phyloP scores from a whole-genome alignment of 30 jellyfish, hydroid and myxozoan genomes.

The Morbakka virulenta region DNA sequence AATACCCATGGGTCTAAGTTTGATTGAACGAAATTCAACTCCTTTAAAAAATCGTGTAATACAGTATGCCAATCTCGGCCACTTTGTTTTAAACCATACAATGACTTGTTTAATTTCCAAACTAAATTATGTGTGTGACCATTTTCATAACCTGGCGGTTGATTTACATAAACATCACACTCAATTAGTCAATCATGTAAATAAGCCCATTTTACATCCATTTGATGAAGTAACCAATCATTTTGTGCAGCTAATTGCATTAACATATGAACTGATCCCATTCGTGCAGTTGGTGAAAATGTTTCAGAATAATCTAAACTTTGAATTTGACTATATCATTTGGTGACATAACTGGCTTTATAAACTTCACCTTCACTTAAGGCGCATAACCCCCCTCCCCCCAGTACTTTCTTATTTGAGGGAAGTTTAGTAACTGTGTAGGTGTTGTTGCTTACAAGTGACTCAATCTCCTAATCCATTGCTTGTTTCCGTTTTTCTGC shows the following conservation, averaged over 20 bases:
- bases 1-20: constrained; percentile 56
- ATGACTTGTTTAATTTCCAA: constrained; percentile 61
- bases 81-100: constrained; percentile 67
- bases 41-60: constrained; percentile 5
- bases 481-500: constrained; percentile 56
- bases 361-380: constrained; percentile 16
- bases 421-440: constrained; percentile 36
- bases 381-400: constrained; percentile 67
- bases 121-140: constrained; percentile 2
- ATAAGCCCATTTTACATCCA: constrained; percentile 53
- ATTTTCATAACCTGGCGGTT: constrained; percentile 42
- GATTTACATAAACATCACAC: constrained; percentile 22
- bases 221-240: too few species aligned
- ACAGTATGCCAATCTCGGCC: constrained; percentile 54
- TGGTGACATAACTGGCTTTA: constrained; percentile 65
- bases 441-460: constrained; percentile 43
- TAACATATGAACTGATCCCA: constrained; percentile 41
- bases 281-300: constrained; percentile 59
- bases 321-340: constrained; percentile 45
- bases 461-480: constrained; percentile 52
- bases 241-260: constrained; percentile 44
- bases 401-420: constrained; percentile 40
- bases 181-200: constrained; percentile 55
- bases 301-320: constrained; percentile 43
- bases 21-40: constrained; percentile 18